Conservation (phyloP, 1,140 invertebrate species). For the Phthorimaea operculella region DNA sequence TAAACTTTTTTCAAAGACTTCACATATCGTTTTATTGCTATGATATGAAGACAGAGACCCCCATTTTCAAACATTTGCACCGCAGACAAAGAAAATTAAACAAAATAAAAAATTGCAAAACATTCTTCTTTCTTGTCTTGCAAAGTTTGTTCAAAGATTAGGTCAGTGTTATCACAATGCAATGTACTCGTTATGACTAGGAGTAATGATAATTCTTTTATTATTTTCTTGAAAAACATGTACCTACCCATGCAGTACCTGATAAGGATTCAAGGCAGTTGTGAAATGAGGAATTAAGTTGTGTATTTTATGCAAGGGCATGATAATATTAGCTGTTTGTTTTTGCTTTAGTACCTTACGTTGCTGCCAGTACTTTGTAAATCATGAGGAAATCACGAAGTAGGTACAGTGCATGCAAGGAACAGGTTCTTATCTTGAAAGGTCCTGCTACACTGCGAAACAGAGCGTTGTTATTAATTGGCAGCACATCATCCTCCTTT, state of each 20-base stretch:
- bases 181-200: not conserved
- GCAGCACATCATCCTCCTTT: too few relatives aligned
- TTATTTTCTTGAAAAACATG: not conserved
- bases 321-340: not conserved
- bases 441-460: too few relatives aligned
- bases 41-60: too few relatives aligned
- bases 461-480: too few relatives aligned
- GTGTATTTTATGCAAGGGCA: not conserved
- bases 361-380: too few relatives aligned
- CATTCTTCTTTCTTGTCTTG: not conserved
- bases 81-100: too few relatives aligned
- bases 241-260: not conserved
- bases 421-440: too few relatives aligned
- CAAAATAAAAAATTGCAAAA: not conserved
- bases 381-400: too few relatives aligned
- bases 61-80: too few relatives aligned
- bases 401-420: too few relatives aligned
- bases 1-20: too few relatives aligned
- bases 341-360: not conserved
- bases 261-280: not conserved
- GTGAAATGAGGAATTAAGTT: conserved; percentile 1
- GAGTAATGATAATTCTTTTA: not conserved
- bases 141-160: conserved; percentile 1
- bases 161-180: not conserved
- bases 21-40: too few relatives aligned